phyloP scores from a whole-genome alignment of 2,113 vertebrate genomes.

The Microcebus lehilahytsara region DNA sequence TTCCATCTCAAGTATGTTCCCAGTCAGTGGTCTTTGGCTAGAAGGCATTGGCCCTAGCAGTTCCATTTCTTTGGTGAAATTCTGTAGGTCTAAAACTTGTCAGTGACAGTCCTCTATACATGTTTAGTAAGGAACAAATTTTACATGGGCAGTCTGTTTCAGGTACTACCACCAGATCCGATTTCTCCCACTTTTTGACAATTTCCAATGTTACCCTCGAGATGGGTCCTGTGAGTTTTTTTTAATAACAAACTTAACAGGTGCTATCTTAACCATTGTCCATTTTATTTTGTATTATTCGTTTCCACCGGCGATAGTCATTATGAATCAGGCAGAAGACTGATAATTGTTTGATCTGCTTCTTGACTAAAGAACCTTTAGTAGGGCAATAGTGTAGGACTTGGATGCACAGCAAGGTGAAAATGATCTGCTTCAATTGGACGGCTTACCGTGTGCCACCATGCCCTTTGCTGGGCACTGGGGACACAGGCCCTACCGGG shows the following conservation, averaged over 20 bases:
- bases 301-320: not conserved
- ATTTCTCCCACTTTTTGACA: not conserved
- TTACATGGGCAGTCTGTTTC: not conserved
- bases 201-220: not conserved
- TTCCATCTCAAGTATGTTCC: not conserved
- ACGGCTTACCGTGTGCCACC: not conserved
- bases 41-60: not conserved
- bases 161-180: not conserved
- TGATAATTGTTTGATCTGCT: not conserved
- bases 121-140: constrained; percentile 10
- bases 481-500: not conserved
- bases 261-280: not conserved
- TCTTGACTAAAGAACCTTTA: constrained; percentile 19
- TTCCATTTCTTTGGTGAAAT: constrained; percentile 23
- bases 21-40: not conserved
- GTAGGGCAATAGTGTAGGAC: not conserved
- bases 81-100: constrained; percentile 10
- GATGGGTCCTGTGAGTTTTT: constrained; percentile 2
- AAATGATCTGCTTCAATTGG: not conserved
- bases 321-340: not conserved
- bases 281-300: constrained; percentile 9
- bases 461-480: not conserved
- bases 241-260: not conserved
- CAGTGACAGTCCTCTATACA: not conserved
- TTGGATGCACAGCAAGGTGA: not conserved